These are phyloP conservation scores for Tragelaphus imberbis DNA, from an alignment of 2,113 vertebrate species.

Conservation along the genomic window DNA sequence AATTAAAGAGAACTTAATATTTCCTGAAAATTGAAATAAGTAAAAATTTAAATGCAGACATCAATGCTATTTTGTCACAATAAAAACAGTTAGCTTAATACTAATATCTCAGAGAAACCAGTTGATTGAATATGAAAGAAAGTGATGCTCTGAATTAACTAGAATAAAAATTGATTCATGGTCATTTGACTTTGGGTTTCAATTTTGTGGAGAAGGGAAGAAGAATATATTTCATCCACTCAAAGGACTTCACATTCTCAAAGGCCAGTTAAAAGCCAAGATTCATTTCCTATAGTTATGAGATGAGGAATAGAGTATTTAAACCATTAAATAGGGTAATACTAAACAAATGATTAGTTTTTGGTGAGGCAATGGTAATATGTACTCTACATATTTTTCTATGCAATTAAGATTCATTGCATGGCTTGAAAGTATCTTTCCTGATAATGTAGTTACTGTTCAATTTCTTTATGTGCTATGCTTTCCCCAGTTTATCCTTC, in stretches of 20 bases:
- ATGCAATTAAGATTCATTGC: constrained; percentile 66
- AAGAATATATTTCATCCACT: background rate
- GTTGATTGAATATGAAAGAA: background rate
- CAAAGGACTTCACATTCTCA: background rate
- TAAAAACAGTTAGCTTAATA: background rate
- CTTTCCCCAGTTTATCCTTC: constrained; percentile 48
- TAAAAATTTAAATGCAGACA: constrained; percentile 2
- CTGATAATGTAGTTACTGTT: constrained; percentile 56
- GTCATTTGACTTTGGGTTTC: background rate
- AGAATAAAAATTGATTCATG: background rate
- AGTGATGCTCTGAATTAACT: background rate
- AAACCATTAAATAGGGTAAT: constrained; percentile 43
- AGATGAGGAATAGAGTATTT: constrained; percentile 39
- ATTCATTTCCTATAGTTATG: constrained; percentile 44
- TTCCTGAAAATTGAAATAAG: constrained; percentile 3
- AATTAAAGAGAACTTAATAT: background rate
- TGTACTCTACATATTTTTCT: constrained; percentile 10
- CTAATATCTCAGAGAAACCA: background rate
- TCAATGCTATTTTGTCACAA: background rate
- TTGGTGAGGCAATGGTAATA: constrained; percentile 29
- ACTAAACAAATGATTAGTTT: constrained; percentile 58
- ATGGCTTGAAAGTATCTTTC: constrained; percentile 45
- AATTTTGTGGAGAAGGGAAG: background rate
- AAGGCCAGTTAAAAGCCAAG: background rate
- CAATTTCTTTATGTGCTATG: constrained; percentile 53